Conservation (phyloP, 1,140 invertebrate genomes). For the Leptoteleia sp. region DNA sequence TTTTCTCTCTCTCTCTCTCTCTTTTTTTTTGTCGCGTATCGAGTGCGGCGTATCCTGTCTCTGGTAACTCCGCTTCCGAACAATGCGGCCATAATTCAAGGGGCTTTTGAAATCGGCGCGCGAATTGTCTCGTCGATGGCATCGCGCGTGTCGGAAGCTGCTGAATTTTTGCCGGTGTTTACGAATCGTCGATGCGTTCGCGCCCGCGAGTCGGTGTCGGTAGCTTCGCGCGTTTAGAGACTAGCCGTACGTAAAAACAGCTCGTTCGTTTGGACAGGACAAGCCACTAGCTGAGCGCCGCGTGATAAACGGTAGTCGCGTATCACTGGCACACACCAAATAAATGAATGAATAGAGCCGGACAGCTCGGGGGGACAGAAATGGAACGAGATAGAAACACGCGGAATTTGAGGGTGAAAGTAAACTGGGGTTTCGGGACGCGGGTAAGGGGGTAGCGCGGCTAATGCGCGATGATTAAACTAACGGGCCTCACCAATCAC, state of each 20-base stretch:
- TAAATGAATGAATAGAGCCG: constrained; percentile 65
- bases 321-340: constrained; percentile 71
- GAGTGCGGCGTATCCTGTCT: constrained; percentile 24
- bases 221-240: constrained; percentile 56
- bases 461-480: constrained; percentile 82
- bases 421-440: constrained; percentile 70
- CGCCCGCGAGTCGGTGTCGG: constrained; percentile 45
- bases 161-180: constrained; percentile 62
- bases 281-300: constrained; percentile 63
- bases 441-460: constrained; percentile 75
- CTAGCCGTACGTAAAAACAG: constrained; percentile 58
- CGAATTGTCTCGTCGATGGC: constrained; percentile 60
- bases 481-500: constrained; percentile 80
- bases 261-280: constrained; percentile 64
- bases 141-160: constrained; percentile 52
- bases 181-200: constrained; percentile 44
- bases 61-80: constrained; percentile 39
- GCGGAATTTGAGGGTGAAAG: constrained; percentile 77
- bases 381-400: constrained; percentile 70
- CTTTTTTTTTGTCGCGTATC: constrained; percentile 46
- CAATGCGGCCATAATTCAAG: constrained; percentile 63
- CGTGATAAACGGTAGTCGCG: constrained; percentile 74
- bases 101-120: constrained; percentile 60
- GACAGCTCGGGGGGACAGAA: constrained; percentile 62
- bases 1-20: too few relatives aligned